Base-by-base conservation (phyloP, 2,113 vertebrate genomes). In the Atherinomorus stipes region DNA sequence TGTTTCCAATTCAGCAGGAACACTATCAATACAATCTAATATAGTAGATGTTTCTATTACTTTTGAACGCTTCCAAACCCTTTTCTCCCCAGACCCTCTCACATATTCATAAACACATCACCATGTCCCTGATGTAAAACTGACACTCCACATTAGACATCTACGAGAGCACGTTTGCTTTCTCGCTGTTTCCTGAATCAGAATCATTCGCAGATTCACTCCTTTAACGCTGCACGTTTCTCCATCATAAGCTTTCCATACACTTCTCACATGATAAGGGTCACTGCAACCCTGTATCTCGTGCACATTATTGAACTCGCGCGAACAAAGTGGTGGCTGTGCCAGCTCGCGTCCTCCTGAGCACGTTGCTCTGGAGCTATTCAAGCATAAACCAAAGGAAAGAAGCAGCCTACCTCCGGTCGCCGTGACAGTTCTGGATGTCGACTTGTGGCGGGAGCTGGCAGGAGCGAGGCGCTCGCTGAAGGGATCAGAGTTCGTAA, bases 361-460 rank as follows among this genome's bases (percentile, higher is more conserved):
- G 62, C 74, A 28, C 45, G 50, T 22, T 65, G 5, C 54, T 65
- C 74, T 75, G 18, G 62, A 21, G 8, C 18, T 59, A 10, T 40
- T 61, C 28, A 50, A 15, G 4, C 15, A 45, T 16, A 40, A 69
- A 47, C 18, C 18, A 58, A 57, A 34, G 37, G 53, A 51, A 10
- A 68, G 8, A 3, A 68, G 5, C 77, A 85, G n/a, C 88, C 74
- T 86, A 87, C 88, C 89, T 90, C 72, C 8, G 50, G 37, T 58
- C 40, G 8, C 65, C 22, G 71, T 83, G 85, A 81, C 88, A 74
- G 82, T 74, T 73, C 76, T 67, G 53, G 37, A 11, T 25, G 81
- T 83, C 71, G 82, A 77, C 82, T 75, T 61, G 64, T 45, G 60
- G 64, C 66, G 15, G 56, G 1, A 62, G 66, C 63, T 60, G 80